phyloP scores from a whole-genome alignment of 2,888 invertebrate genomes.

The Ichneumoninae sp. region DNA sequence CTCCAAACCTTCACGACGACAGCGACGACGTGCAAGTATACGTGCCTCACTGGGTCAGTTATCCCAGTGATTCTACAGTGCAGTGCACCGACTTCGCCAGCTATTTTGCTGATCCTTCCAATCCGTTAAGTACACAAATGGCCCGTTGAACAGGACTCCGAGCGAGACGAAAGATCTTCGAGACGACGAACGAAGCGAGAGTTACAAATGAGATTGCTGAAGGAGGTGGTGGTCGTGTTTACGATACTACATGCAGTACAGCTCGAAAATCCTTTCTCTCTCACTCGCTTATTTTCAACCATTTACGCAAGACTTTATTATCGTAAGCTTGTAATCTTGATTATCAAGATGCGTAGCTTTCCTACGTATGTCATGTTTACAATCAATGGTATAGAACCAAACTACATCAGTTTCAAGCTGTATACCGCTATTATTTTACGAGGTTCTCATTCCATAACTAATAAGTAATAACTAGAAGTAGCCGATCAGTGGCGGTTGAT shows the following conservation, averaged over 20 bases:
- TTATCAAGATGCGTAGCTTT: no score
- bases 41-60: conserved; percentile 68
- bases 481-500: neutral
- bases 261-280: neutral
- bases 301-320: conserved; percentile 13
- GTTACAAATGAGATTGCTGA: conserved; percentile 57
- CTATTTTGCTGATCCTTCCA: conserved; percentile 66
- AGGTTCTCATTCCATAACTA: neutral
- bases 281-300: conserved; percentile 25
- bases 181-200: conserved; percentile 6
- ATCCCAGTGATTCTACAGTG: conserved; percentile 39
- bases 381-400: no score
- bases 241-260: conserved; percentile 4
- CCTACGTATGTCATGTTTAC: no score
- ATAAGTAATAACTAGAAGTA: neutral
- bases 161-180: conserved; percentile 32
- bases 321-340: conserved; percentile 6
- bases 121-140: conserved; percentile 74
- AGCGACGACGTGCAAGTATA: conserved; percentile 52
- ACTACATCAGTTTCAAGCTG: neutral
- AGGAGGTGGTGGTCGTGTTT: conserved; percentile 47
- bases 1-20: conserved; percentile 41
- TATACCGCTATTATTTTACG: neutral
- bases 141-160: conserved; percentile 38
- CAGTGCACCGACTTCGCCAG: conserved; percentile 26